Percentiles rank a stretch among this genome's conserved stretches.
phyloP scores from a whole-genome alignment of 2,797 vertebrate species.

The Antrozous pallidus region DNA sequence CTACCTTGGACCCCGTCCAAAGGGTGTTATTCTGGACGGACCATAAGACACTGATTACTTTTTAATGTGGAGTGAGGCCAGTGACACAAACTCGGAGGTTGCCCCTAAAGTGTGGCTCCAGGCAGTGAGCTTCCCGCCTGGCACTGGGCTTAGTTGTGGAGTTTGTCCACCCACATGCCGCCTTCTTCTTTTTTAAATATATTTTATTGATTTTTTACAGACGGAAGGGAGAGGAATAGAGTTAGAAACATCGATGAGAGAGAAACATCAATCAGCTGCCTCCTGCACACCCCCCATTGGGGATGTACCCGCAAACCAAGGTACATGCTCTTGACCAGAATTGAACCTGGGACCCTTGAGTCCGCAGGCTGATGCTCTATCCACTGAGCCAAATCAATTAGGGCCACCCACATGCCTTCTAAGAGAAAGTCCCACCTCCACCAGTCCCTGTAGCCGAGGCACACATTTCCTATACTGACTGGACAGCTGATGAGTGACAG shows the following conservation, averaged over 20 bases:
- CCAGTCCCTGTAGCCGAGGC: not conserved
- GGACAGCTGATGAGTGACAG: not conserved
- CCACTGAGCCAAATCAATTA: too few relatives aligned
- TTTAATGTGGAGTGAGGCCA: not conserved
- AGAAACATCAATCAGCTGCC: too few relatives aligned
- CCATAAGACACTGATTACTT: not conserved
- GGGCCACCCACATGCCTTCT: not conserved
- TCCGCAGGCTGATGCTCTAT: too few relatives aligned
- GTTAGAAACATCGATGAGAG: too few relatives aligned
- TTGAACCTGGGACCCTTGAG: too few relatives aligned
- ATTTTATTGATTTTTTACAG: too few relatives aligned
- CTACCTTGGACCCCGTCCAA: slow-evolving; percentile 12
- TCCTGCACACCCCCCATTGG: too few relatives aligned
- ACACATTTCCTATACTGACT: not conserved
- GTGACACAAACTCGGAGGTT: not conserved
- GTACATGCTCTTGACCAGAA: too few relatives aligned
- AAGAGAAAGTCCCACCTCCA: not conserved
- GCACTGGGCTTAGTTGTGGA: not conserved
- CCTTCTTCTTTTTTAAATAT: too few relatives aligned
- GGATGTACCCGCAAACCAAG: too few relatives aligned
- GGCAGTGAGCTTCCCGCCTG: not conserved
- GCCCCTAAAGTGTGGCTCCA: not conserved
- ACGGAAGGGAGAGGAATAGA: too few relatives aligned
- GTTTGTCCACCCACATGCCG: not conserved
- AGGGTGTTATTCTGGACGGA: slow-evolving; percentile 4